These are phyloP conservation scores for Crambe crambe DNA, from an alignment of 37 sponge, comb jelly and placozoan genomes.

Conservation along the genomic window DNA sequence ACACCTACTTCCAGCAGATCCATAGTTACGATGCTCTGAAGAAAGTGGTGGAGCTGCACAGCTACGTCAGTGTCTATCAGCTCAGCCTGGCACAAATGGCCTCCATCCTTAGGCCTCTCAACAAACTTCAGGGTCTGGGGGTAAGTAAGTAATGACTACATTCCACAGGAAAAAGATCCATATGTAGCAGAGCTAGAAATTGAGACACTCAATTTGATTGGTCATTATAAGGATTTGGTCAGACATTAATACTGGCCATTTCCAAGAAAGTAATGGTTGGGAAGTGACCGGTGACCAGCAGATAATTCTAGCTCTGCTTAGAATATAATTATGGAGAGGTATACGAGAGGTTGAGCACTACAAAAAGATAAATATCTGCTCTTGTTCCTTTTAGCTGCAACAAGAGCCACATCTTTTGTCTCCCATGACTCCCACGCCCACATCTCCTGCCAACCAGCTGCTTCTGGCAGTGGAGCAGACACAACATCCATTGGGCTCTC, in stretches of 20 bases:
- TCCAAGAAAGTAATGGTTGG: no score
- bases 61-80: slow-evolving; percentile 45
- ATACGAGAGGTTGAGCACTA: background rate
- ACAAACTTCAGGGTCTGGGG: slow-evolving; percentile 21
- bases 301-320: no score
- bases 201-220: no score
- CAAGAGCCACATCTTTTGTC: background rate
- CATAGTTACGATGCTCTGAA: background rate
- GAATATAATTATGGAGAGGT: background rate
- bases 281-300: no score
- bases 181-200: no score
- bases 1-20: slow-evolving; percentile 37
- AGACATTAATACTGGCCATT: no score
- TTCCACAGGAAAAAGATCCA: no score
- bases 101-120: slow-evolving; percentile 59
- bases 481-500: slow-evolving; percentile 27
- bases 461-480: slow-evolving; percentile 21
- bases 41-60: slow-evolving; percentile 40
- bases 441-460: slow-evolving; percentile 12
- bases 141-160: background rate
- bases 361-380: background rate
- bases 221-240: no score
- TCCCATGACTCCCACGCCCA: background rate
- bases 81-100: slow-evolving; percentile 61
- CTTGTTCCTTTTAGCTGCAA: background rate